phyloP scores from a whole-genome alignment of 2,888 invertebrate species.

The Drosophila kuntzei region DNA sequence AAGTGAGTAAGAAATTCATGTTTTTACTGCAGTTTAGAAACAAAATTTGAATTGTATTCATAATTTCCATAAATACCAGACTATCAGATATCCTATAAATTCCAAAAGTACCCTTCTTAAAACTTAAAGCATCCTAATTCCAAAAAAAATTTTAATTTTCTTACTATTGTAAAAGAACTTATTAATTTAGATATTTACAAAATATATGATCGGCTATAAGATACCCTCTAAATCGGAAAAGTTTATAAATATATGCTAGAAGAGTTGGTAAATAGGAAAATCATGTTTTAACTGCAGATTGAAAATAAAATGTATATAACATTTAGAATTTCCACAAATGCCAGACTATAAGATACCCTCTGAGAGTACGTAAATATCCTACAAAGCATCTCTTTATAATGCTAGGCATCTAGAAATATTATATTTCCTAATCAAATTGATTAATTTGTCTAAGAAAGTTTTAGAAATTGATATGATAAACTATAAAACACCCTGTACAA shows the following conservation, averaged over 20 bases:
- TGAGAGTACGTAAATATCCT: not conserved
- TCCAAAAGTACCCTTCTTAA: not conserved
- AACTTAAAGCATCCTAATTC: not conserved
- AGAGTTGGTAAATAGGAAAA: too few species aligned
- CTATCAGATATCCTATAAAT: not conserved
- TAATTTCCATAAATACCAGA: not conserved
- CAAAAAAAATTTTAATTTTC: not conserved
- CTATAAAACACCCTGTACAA: not conserved
- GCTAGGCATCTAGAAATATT: not conserved
- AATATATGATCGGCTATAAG: not conserved
- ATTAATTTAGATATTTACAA: too few species aligned
- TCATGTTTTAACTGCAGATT: too few species aligned
- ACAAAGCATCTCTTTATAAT: not conserved
- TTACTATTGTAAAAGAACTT: not conserved
- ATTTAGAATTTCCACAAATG: not conserved
- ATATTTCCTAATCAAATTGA: not conserved
- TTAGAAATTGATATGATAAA: too few species aligned
- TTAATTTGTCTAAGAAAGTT: not conserved
- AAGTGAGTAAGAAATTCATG: too few species aligned
- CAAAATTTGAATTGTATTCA: not conserved
- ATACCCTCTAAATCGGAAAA: not conserved
- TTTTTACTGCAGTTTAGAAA: not conserved
- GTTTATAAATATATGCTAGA: too few species aligned
- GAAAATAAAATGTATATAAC: too few species aligned
- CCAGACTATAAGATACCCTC: conserved; percentile 16